Conservation (phyloP, 1,140 invertebrate species). For the Bombus huntii region DNA sequence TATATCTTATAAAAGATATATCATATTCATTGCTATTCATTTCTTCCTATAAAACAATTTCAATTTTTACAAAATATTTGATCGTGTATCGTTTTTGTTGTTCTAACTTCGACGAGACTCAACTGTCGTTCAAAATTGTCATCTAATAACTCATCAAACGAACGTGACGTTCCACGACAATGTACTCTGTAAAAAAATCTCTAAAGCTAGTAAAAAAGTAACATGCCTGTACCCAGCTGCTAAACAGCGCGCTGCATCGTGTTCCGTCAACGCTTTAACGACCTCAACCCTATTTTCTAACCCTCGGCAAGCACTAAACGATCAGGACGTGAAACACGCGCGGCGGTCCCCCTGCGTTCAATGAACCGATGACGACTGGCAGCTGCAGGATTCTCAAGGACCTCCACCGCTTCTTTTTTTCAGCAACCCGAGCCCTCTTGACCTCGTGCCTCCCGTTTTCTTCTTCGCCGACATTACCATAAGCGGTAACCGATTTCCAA, state of each 20-base stretch:
- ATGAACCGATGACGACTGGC: constrained; percentile 62
- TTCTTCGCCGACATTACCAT: constrained; percentile 31
- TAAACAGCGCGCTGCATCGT: constrained; percentile 6
- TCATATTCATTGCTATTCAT: too few species aligned
- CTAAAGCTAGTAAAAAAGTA: background rate
- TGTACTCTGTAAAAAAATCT: background rate
- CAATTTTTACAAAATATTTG: too few species aligned
- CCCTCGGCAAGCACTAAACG: background rate
- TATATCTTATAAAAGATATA: too few species aligned
- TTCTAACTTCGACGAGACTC: background rate
- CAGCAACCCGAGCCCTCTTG: constrained; percentile 48
- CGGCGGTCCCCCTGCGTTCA: constrained; percentile 37
- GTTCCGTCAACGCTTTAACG: constrained; percentile 53
- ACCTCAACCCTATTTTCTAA: constrained; percentile 59
- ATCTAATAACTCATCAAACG: background rate
- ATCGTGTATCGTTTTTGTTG: background rate
- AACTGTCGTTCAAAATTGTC: background rate
- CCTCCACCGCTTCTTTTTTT: constrained; percentile 34
- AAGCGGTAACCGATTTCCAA: constrained; percentile 32
- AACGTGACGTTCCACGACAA: background rate
- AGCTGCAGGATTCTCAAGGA: constrained; percentile 68
- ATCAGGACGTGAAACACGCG: constrained; percentile 45
- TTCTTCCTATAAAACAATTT: too few species aligned
- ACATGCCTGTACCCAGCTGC: constrained; percentile 39
- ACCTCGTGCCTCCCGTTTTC: constrained; percentile 53